Evolutionary conservation across 2,888 invertebrate genomes (phyloP).

Genomic region (Drosophila nr. medialis): DNA sequence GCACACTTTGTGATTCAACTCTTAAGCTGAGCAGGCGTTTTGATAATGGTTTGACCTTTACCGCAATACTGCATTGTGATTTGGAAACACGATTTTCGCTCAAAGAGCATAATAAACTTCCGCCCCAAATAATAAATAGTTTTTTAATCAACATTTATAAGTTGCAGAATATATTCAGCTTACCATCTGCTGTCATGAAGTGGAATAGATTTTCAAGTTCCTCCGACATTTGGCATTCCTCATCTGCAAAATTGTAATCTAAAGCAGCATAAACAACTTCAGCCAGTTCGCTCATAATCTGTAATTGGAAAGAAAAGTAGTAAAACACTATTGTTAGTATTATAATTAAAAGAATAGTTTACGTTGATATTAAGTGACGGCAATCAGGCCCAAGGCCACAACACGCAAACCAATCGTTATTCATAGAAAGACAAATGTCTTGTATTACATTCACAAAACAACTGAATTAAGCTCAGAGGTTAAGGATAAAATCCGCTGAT

Average conservation of each 20-base stretch:
- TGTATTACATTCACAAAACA: background rate
- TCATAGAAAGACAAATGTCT: background rate
- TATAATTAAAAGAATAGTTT: constrained; percentile 5
- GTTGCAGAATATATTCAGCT: constrained; percentile 69
- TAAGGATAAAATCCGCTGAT: constrained; percentile 42
- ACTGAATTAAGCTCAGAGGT: constrained; percentile 26
- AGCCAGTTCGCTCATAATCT: constrained; percentile 93
- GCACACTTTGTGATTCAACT: constrained; percentile 21
- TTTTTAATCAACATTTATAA: background rate
- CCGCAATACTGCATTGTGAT: background rate
- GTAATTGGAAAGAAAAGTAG: constrained; percentile 82
- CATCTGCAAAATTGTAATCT: constrained; percentile 94
- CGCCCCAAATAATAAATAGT: background rate
- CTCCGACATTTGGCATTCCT: constrained; percentile 93
- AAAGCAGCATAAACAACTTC: constrained; percentile 94
- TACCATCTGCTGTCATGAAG: constrained; percentile 91
- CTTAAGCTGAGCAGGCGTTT: background rate
- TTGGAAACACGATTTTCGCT: background rate
- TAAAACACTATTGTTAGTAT: background rate
- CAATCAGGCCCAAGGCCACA: constrained; percentile 3
- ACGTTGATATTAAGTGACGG: too few relatives aligned
- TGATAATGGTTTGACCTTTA: background rate
- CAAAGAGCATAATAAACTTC: background rate
- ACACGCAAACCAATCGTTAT: background rate
- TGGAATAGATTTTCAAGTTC: constrained; percentile 94